These are phyloP conservation scores for Therioaphis trifolii DNA, from an alignment of 2,888 invertebrate genomes.

Conservation along the genomic window DNA sequence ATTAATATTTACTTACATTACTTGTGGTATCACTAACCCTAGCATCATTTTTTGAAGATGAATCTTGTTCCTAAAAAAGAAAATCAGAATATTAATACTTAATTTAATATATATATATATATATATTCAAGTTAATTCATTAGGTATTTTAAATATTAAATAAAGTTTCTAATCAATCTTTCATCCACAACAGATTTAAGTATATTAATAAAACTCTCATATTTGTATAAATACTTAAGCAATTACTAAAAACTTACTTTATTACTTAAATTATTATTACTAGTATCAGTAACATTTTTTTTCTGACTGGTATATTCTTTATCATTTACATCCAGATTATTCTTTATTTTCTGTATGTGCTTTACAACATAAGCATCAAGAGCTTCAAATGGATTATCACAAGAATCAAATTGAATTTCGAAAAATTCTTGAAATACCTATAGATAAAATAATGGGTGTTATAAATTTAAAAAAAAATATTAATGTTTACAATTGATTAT, in stretches of 20 bases:
- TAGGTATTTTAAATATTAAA: background rate
- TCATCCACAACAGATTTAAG: background rate
- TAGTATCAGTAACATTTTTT: too few relatives aligned
- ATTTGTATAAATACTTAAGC: background rate
- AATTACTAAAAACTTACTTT: slow-evolving; percentile 18
- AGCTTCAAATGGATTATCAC: slow-evolving; percentile 52
- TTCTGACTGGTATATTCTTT: too few relatives aligned
- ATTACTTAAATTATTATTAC: background rate
- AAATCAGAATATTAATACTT: background rate
- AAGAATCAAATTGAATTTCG: slow-evolving; percentile 67
- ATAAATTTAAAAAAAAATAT: too few relatives aligned
- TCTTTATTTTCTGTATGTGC: background rate
- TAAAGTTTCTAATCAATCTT: background rate
- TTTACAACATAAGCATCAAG: slow-evolving; percentile 5
- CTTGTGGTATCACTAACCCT: background rate
- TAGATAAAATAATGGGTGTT: slow-evolving; percentile 66
- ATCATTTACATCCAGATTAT: background rate
- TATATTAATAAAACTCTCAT: too few relatives aligned
- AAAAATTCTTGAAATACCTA: slow-evolving; percentile 70
- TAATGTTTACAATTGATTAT: too few relatives aligned
- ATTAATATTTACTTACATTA: slow-evolving; percentile 1
- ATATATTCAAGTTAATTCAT: too few relatives aligned
- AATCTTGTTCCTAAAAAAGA: background rate
- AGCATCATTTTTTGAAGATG: background rate
- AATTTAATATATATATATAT: too few relatives aligned